Conservation (phyloP, 2,113 vertebrate species). For the Trachemys scripta region DNA sequence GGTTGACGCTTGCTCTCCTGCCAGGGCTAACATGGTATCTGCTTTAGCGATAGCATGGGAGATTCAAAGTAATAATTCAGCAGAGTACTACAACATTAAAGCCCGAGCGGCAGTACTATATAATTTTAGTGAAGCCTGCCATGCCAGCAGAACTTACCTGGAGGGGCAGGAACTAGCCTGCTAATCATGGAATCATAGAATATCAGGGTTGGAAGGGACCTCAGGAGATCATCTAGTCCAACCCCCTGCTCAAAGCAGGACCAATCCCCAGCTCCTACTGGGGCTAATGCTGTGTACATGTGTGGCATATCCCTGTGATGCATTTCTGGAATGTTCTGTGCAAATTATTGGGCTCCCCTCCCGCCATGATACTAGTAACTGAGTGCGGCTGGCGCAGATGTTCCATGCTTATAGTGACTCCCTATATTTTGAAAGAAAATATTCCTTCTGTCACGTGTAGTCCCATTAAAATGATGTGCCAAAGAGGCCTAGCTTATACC, state of each 20-base stretch:
- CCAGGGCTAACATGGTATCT: accelerated
- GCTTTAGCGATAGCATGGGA: background rate
- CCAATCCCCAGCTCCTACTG: background rate
- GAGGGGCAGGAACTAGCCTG: background rate
- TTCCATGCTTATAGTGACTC: accelerated
- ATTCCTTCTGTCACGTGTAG: background rate
- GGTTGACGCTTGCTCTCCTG: background rate
- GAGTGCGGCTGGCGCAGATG: background rate
- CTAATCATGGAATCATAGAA: too few species aligned
- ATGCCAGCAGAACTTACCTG: background rate
- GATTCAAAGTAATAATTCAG: background rate
- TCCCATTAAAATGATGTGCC: accelerated
- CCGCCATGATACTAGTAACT: background rate
- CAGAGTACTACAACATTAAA: background rate
- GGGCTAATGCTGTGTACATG: background rate
- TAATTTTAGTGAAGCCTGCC: background rate
- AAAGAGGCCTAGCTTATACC: background rate
- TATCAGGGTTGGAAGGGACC: too few species aligned
- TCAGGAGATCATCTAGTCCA: too few species aligned
- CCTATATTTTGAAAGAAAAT: background rate
- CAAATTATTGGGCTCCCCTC: background rate
- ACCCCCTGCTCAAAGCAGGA: too few species aligned
- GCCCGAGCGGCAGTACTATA: background rate
- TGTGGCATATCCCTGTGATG: background rate
- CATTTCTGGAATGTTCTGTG: background rate